phyloP scores from a whole-genome alignment of 1,140 invertebrate genomes.

The Uloborus diversus region DNA sequence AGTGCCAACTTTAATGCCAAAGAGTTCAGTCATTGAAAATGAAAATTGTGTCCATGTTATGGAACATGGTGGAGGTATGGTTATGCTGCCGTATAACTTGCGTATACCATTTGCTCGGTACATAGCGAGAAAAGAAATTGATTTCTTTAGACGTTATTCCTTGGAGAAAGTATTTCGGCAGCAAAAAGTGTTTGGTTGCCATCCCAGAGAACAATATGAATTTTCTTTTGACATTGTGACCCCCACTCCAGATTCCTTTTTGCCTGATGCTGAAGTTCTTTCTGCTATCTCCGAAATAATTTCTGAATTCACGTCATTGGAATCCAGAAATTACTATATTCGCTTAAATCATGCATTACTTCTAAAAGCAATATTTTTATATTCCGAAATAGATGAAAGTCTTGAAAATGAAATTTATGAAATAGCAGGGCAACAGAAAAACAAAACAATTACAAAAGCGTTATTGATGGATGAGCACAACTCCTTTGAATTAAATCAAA shows the following conservation, averaged over 20 bases:
- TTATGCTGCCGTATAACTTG: conserved; percentile 76
- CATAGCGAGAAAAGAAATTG: conserved; percentile 82
- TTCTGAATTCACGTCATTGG: conserved; percentile 74
- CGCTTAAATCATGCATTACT: conserved; percentile 85
- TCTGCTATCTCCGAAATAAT: conserved; percentile 80
- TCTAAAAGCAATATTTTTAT: conserved; percentile 79
- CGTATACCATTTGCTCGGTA: conserved; percentile 80
- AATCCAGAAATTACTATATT: conserved; percentile 76
- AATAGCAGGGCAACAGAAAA: conserved; percentile 29
- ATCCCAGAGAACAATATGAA: conserved; percentile 88
- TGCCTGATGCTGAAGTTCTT: conserved; percentile 88
- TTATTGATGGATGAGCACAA: conserved; percentile 72
- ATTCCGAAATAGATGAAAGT: conserved; percentile 80
- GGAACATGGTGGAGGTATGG: conserved; percentile 82
- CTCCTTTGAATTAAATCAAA: conserved; percentile 76
- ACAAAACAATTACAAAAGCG: conserved; percentile 68
- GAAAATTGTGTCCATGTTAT: conserved; percentile 71
- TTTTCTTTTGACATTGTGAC: conserved; percentile 94
- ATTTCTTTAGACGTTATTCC: conserved; percentile 81
- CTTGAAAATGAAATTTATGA: conserved; percentile 21
- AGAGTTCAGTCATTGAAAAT: conserved; percentile 33
- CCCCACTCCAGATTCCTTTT: conserved; percentile 70
- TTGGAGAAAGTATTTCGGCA: conserved; percentile 88
- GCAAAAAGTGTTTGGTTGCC: conserved; percentile 81
- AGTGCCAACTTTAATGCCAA: conserved; percentile 59